phyloP scores from a whole-genome alignment of 2,888 invertebrate genomes.

The Epsilonema sp. region DNA sequence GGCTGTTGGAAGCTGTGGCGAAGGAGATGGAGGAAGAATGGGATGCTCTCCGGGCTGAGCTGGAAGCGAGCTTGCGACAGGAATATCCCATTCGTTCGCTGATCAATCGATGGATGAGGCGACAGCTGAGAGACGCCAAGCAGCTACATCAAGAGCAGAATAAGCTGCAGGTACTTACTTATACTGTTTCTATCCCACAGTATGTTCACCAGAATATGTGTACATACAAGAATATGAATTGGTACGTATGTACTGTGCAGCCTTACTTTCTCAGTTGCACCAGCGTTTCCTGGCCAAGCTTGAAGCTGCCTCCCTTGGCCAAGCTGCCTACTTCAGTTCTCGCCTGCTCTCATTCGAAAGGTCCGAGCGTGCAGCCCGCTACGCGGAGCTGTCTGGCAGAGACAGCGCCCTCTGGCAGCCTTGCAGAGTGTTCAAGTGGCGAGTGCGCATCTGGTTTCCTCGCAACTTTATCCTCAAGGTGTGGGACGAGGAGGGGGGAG shows the following conservation, averaged over 20 bases:
- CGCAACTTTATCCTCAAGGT: background rate
- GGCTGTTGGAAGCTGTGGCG: background rate
- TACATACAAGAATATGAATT: too few species aligned
- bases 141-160: background rate
- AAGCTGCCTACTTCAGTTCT: too few species aligned
- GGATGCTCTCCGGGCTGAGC: background rate
- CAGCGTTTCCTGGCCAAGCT: background rate
- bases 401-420: background rate
- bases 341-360: too few species aligned
- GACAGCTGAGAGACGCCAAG: background rate
- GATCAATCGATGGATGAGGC: background rate
- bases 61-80: background rate
- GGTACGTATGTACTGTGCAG: too few species aligned
- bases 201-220: too few species aligned
- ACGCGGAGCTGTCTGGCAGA: background rate
- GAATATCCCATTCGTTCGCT: background rate
- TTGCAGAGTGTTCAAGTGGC: background rate
- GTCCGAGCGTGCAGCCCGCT: too few species aligned
- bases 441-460: background rate
- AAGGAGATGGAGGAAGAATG: background rate
- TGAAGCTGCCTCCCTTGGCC: background rate
- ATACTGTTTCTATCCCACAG: too few species aligned
- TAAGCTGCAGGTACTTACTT: background rate
- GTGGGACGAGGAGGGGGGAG: background rate
- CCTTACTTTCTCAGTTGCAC: too few species aligned